phyloP scores from a whole-genome alignment of 2,888 invertebrate species.

The Tenthredo notha region DNA sequence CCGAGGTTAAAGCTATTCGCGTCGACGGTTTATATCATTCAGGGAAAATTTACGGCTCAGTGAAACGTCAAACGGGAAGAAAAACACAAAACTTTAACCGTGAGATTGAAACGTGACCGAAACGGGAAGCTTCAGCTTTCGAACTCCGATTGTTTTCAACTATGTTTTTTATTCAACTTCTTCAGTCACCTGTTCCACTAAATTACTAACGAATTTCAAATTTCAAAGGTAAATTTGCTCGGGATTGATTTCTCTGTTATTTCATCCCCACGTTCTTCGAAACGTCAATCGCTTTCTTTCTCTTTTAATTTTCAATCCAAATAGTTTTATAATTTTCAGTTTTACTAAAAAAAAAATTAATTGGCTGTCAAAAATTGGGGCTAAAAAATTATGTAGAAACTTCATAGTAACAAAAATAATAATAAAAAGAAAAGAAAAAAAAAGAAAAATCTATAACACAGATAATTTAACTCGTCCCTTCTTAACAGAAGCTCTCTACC shows the following conservation, averaged over 20 bases:
- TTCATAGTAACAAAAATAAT: neutral
- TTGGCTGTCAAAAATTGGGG: neutral
- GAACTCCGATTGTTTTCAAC: constrained; percentile 12
- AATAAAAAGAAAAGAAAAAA: neutral
- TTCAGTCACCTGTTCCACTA: neutral
- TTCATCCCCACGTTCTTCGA: neutral
- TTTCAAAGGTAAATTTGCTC: neutral
- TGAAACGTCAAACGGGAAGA: constrained; percentile 41
- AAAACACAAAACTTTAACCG: constrained; percentile 26
- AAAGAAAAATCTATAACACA: neutral
- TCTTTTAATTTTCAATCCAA: neutral
- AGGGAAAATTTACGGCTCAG: constrained; percentile 29
- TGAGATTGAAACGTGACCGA: constrained; percentile 40
- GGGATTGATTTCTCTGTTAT: neutral
- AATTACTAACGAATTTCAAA: neutral
- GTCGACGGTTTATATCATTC: neutral
- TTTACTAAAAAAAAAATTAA: neutral
- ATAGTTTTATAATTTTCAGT: neutral
- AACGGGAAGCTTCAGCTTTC: neutral
- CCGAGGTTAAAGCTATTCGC: neutral
- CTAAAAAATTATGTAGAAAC: neutral
- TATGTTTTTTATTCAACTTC: neutral
- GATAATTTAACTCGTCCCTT: constrained; percentile 17
- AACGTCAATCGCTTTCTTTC: neutral
- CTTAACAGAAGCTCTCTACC: constrained; percentile 34